Evolutionary conservation across 2,113 vertebrate genomes (phyloP).

Genomic region (Ursus arctos): DNA sequence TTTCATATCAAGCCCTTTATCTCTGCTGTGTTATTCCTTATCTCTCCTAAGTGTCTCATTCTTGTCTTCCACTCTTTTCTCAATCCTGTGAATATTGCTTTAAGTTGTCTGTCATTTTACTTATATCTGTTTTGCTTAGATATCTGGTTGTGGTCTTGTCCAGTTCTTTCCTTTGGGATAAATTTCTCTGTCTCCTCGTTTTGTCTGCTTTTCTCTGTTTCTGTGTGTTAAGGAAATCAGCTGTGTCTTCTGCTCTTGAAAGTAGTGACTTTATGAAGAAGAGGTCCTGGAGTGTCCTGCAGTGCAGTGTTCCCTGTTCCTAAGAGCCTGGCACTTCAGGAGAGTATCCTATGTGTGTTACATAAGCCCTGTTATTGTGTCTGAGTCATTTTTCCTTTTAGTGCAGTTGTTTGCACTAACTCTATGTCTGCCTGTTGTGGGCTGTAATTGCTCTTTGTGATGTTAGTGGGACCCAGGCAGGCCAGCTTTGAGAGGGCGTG

Average conservation of each 20-base stretch:
- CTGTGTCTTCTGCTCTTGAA: neutral
- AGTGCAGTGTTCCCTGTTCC: neutral
- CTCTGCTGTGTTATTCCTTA: neutral
- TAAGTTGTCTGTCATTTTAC: neutral
- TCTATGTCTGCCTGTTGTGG: neutral
- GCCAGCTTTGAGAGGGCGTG: neutral
- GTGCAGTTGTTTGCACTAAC: neutral
- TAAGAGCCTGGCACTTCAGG: neutral
- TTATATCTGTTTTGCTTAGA: neutral
- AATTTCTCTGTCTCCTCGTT: neutral
- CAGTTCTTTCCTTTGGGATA: neutral
- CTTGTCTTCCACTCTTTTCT: neutral
- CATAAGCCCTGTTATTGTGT: neutral
- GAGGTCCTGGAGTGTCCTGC: neutral
- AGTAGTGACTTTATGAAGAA: neutral
- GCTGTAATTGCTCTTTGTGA: neutral
- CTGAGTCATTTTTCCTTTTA: neutral
- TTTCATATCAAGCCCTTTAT: neutral
- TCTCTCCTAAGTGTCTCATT: neutral
- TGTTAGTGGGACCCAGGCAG: neutral
- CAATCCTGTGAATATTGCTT: neutral
- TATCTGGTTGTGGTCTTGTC: neutral
- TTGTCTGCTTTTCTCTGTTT: neutral
- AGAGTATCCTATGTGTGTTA: neutral
- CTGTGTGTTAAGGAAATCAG: neutral